phyloP scores from a whole-genome alignment of 2,113 vertebrate species.

The Ifrita kowaldi region DNA sequence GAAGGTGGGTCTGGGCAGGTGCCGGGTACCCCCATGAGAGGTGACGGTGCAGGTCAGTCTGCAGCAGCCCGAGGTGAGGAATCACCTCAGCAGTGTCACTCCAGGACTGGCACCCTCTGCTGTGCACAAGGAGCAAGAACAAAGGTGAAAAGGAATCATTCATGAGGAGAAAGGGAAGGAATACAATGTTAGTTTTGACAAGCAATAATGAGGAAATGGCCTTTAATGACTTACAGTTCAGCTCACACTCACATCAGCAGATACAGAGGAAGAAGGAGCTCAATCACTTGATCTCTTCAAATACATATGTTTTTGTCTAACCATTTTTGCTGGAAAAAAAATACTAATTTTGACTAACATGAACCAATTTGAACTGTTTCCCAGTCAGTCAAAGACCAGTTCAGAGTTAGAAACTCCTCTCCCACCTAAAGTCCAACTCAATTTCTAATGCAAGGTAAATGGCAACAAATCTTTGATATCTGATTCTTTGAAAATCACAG shows the following conservation, averaged over 20 bases:
- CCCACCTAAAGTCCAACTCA: not conserved
- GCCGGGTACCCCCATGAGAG: not conserved
- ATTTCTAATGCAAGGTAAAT: not conserved
- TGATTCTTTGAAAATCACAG: not conserved
- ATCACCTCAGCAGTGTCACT: not conserved
- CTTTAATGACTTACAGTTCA: not conserved
- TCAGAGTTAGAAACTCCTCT: not conserved
- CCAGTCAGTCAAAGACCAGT: not conserved
- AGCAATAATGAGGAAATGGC: not conserved
- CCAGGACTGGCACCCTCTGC: not conserved
- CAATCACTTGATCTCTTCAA: not conserved
- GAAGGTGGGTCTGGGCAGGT: not conserved
- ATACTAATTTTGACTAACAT: not conserved
- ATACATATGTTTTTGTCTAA: not conserved
- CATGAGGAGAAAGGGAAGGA: not conserved
- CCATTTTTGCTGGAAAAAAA: not conserved
- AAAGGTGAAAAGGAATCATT: not conserved
- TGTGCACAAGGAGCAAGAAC: not conserved
- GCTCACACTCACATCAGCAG: not conserved
- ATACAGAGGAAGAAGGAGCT: not conserved
- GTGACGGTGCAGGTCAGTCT: not conserved
- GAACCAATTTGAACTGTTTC: not conserved
- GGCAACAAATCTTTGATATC: not conserved
- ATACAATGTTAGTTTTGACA: not conserved
- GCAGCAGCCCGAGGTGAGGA: not conserved